phyloP scores from a whole-genome alignment of 2,113 vertebrate genomes.

The Triplophysa tibetana region DNA sequence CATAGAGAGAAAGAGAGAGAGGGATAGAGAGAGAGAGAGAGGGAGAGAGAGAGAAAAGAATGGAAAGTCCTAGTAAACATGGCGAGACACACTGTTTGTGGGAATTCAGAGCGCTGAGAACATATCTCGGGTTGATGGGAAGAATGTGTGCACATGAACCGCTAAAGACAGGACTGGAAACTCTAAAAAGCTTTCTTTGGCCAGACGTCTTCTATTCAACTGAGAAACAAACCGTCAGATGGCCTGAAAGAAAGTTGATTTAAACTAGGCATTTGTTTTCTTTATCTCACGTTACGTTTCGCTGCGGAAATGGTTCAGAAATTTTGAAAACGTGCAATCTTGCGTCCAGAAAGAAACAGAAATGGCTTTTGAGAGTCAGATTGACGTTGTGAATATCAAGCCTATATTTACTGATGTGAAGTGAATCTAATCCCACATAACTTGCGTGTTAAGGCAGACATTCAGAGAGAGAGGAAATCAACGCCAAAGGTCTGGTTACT shows the following conservation, averaged over 20 bases:
- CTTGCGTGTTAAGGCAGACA: background rate
- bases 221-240: slow-evolving; percentile 15
- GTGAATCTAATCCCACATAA: background rate
- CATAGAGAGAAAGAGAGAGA: slow-evolving; percentile 14
- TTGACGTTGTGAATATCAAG: no score
- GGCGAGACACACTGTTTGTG: slow-evolving; percentile 14
- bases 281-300: background rate
- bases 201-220: slow-evolving; percentile 17
- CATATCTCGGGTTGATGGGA: slow-evolving; percentile 34
- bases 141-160: slow-evolving; percentile 5
- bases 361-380: no score
- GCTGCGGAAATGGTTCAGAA: background rate
- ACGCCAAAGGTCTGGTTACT: background rate
- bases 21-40: slow-evolving; percentile 16
- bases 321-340: background rate
- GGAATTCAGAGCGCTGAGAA: slow-evolving; percentile 18
- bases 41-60: no score
- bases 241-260: background rate
- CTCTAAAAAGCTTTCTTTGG: slow-evolving; percentile 23
- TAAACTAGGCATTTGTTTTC: background rate
- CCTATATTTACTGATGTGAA: no score
- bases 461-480: slow-evolving; percentile 22
- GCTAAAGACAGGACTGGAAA: slow-evolving; percentile 31
- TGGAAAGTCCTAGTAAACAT: background rate
- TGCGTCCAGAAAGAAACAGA: no score